Evolutionary conservation across 2,797 vertebrate genomes (phyloP).

Genomic region (Orientallactaga sibirica): DNA sequence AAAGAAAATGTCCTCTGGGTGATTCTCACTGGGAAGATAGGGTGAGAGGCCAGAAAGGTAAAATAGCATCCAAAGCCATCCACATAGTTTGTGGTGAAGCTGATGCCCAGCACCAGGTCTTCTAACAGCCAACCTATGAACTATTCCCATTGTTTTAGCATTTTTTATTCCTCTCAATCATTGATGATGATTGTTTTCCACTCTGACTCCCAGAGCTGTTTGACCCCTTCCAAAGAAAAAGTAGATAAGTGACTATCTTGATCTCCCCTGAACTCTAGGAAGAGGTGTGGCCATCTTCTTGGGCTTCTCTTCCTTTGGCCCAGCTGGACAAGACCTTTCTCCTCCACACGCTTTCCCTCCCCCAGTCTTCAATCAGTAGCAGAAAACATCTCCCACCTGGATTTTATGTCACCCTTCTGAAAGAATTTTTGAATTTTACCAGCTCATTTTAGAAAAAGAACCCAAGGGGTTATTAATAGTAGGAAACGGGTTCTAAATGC

Average conservation of each 20-base stretch:
- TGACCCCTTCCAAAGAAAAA: neutral
- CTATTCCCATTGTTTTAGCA: neutral
- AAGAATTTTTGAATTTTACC: constrained; percentile 30
- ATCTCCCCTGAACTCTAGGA: neutral
- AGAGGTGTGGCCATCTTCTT: neutral
- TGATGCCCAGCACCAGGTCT: neutral
- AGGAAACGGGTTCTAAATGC: neutral
- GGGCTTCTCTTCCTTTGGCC: neutral
- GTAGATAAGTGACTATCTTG: neutral
- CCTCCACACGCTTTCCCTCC: neutral
- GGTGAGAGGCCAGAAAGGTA: neutral
- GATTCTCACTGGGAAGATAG: neutral
- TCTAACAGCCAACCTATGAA: neutral
- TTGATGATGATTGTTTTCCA: neutral
- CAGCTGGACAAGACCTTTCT: neutral
- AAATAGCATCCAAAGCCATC: neutral
- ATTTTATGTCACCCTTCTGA: constrained; percentile 9
- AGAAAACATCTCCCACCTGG: neutral
- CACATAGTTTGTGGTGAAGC: neutral
- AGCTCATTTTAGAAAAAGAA: constrained; percentile 5
- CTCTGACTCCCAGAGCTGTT: neutral
- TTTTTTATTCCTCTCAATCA: neutral
- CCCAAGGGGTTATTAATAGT: neutral
- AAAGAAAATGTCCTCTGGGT: neutral
- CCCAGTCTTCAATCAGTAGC: neutral